Base-by-base conservation (phyloP, 2,888 invertebrate genomes). In the Tetragonula carbonaria region DNA sequence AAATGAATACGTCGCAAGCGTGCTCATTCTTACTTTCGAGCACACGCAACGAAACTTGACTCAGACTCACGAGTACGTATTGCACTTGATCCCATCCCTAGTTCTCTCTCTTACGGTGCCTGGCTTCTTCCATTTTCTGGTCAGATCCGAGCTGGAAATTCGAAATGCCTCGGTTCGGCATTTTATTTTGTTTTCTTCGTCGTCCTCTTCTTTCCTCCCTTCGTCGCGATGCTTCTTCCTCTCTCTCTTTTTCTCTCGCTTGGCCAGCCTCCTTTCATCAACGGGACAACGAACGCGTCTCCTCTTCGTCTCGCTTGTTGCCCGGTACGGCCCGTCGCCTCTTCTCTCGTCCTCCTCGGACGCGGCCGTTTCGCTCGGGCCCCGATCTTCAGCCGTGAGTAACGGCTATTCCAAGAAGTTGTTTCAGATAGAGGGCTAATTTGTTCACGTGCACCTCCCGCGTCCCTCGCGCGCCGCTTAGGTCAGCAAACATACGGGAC, bases 401-500 rank as follows among this genome's bases (percentile, higher is more conserved):
- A 93, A 94, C 93, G 93, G 92, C 93, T 94, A 93, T 94, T 94
- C 94, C 92, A 90, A 93, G 93, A 93, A 93, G 93, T 94, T 93
- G 93, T 94, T 94, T 94, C 93, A 93, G 93, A 94, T 93, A 93
- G 93, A 92, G 92, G 92, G 93, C 94, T 94, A 93, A 94, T 94
- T 94, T 93, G 93, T 94, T 94, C 93, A 91, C 93, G 92, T 92
- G 92, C 91, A 87, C 85, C 86, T 86, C 85, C 80, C 87, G 73
- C 88, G 83, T 85, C 85, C 85, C 80, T 72, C 76, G 66, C 71
- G 28, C 59, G 55, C 63, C 51, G 55, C 65, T 55, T 45, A 45
- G 63, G 55, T 68, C 78, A 51, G 50, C 53, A 66, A 83, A 84
- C 82, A 86, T 84, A 89, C 86, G 81, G 86, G 87, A 86, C 85